Conservation (phyloP, 2,113 vertebrate genomes). For the Atherinomorus stipes region DNA sequence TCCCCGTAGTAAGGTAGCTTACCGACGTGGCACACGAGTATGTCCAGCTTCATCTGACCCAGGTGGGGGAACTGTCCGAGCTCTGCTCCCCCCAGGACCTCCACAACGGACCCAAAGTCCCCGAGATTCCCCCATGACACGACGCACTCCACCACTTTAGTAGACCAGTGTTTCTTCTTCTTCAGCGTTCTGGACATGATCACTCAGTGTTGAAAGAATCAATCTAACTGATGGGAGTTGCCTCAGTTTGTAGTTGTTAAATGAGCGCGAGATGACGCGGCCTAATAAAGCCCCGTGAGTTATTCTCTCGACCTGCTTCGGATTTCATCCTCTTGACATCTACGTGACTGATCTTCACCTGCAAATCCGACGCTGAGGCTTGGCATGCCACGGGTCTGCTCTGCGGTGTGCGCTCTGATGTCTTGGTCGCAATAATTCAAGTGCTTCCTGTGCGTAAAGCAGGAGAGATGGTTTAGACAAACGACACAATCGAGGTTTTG, state of each 20-base stretch:
- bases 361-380: constrained; percentile 28
- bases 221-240: constrained; percentile 17
- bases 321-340: constrained; percentile 64
- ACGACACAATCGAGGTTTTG: neutral
- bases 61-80: constrained; percentile 93
- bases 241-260: constrained; percentile 28
- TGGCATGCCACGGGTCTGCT: constrained; percentile 43
- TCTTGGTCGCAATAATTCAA: constrained; percentile 45
- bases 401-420: constrained; percentile 44
- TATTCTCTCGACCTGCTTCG: constrained; percentile 52
- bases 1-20: constrained; percentile 90
- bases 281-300: constrained; percentile 57
- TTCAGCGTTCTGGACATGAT: constrained; percentile 95
- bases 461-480: constrained; percentile 9
- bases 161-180: constrained; percentile 96
- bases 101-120: constrained; percentile 86
- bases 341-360: constrained; percentile 19
- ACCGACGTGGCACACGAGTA: constrained; percentile 89
- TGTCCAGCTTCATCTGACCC: constrained; percentile 87
- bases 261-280: constrained; percentile 48
- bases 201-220: constrained; percentile 25
- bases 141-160: constrained; percentile 94
- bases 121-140: constrained; percentile 88
- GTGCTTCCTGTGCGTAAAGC: constrained; percentile 69
- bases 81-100: constrained; percentile 92